Evolutionary conservation across 1,140 invertebrate species (phyloP).

Genomic region (Caenorhabditis tropicalis): DNA sequence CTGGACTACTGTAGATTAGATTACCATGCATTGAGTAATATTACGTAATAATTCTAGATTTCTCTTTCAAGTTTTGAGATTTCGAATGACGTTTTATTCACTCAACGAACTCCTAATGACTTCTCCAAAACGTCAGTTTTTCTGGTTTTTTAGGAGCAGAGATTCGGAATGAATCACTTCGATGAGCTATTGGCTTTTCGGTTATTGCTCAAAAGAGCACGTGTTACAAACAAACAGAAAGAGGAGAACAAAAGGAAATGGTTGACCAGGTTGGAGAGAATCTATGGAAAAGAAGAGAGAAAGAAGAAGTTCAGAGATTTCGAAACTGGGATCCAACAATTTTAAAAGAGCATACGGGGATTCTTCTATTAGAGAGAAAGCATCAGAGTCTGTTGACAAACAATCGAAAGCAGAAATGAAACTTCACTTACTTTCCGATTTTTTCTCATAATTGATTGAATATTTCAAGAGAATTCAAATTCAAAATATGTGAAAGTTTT

Average conservation of each 20-base stretch:
- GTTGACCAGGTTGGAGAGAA: not conserved
- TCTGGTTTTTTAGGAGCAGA: not conserved
- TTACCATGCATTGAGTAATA: no score
- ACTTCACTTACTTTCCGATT: no score
- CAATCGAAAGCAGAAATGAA: no score
- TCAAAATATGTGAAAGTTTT: not conserved
- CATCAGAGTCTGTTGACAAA: no score
- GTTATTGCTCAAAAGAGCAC: not conserved
- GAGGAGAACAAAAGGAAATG: not conserved
- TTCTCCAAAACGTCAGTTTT: not conserved
- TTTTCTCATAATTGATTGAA: not conserved
- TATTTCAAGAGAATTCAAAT: not conserved
- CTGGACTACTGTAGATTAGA: no score
- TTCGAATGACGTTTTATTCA: no score
- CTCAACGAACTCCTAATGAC: not conserved
- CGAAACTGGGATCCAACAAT: no score
- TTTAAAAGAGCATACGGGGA: no score
- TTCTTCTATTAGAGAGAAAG: no score
- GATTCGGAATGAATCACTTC: not conserved
- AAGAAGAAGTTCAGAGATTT: not conserved
- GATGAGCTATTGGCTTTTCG: constrained; percentile 1
- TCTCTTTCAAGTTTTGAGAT: no score
- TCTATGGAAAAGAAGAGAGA: not conserved
- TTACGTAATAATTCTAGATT: no score
- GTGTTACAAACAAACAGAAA: not conserved